phyloP scores from a whole-genome alignment of 2,888 invertebrate genomes.

The Actias luna region DNA sequence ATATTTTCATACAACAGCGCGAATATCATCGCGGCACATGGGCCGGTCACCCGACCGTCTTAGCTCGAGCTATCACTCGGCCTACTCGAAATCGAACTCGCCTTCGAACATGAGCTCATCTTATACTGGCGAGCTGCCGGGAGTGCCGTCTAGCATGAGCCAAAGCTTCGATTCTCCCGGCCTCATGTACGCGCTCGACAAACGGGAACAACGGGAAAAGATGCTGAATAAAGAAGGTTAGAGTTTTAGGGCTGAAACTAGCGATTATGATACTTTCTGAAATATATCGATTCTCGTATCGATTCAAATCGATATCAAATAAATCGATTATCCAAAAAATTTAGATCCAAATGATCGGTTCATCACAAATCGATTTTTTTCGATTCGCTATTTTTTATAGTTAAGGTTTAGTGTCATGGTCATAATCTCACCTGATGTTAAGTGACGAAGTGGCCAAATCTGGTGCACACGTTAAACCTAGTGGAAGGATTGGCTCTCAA shows the following conservation, averaged over 20 bases:
- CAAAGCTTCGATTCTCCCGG: conserved; percentile 66
- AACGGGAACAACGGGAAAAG: conserved; percentile 37
- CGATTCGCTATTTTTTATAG: too few species aligned
- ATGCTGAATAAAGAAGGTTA: conserved; percentile 31
- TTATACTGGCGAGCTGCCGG: conserved; percentile 54
- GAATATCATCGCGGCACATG: conserved; percentile 64
- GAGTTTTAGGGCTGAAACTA: not conserved
- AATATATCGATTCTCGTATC: too few species aligned
- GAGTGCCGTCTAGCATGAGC: conserved; percentile 48
- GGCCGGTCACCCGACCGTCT: conserved; percentile 87
- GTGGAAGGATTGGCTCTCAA: too few species aligned
- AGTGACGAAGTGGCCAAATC: too few species aligned
- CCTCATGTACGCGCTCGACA: conserved; percentile 43
- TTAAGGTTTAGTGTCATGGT: too few species aligned
- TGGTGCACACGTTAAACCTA: too few species aligned
- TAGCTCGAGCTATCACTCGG: conserved; percentile 86
- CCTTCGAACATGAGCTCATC: conserved; percentile 61
- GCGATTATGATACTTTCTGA: not conserved
- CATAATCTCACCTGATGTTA: too few species aligned
- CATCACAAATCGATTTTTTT: too few species aligned
- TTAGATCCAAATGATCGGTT: too few species aligned
- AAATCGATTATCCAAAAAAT: too few species aligned
- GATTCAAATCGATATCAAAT: too few species aligned
- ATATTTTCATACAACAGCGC: conserved; percentile 42
- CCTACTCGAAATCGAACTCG: conserved; percentile 49